Percentiles rank a stretch among this genome's conserved stretches.
Evolutionary conservation across 2,888 invertebrate species (phyloP).

Genomic region (Diarsia rubi): DNA sequence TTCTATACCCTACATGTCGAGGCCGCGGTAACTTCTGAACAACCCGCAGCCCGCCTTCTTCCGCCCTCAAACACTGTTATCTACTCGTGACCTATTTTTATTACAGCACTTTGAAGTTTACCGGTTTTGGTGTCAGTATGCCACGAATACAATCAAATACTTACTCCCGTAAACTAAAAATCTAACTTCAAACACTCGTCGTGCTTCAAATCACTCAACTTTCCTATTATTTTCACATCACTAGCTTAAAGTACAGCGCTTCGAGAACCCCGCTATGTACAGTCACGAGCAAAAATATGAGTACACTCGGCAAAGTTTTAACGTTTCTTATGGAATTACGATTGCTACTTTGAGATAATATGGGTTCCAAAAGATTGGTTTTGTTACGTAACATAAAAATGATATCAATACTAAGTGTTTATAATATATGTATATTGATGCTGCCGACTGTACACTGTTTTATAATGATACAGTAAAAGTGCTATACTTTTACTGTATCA

Average conservation of each 20-base stretch:
- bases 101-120: constrained; percentile 16
- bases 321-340: too few relatives aligned
- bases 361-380: too few relatives aligned
- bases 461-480: too few relatives aligned
- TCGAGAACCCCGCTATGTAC: neutral
- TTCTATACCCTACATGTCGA: too few relatives aligned
- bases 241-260: constrained; percentile 29
- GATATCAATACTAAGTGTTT: too few relatives aligned
- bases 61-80: neutral
- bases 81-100: constrained; percentile 15
- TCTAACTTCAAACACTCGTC: constrained; percentile 28
- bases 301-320: too few relatives aligned
- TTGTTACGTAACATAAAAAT: too few relatives aligned
- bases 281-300: too few relatives aligned
- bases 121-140: constrained; percentile 9
- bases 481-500: constrained; percentile 50
- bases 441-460: neutral
- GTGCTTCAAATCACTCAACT: constrained; percentile 12
- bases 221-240: constrained; percentile 47
- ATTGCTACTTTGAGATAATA: too few relatives aligned
- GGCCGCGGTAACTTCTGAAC: too few relatives aligned
- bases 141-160: neutral
- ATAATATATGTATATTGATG: too few relatives aligned
- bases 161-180: constrained; percentile 9
- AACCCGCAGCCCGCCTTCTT: too few relatives aligned